Evolutionary conservation across 2,113 vertebrate species (phyloP).

Genomic region (Rostratula benghalensis): DNA sequence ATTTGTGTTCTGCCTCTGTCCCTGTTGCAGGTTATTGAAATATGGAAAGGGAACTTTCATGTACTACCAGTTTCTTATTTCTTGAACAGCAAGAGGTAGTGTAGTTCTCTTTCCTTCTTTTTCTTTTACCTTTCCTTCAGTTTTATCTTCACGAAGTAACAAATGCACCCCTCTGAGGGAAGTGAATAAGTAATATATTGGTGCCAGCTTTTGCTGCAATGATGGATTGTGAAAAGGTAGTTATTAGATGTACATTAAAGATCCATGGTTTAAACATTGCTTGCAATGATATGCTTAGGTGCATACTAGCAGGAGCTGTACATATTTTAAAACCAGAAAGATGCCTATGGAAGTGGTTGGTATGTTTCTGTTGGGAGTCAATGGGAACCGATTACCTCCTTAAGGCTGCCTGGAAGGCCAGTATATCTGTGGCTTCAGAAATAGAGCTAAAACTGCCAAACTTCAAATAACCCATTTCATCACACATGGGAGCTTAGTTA

Average conservation of each 20-base stretch:
- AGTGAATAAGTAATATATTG: neutral
- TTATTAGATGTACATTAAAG: neutral
- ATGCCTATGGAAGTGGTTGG: accelerated
- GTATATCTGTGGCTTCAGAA: neutral
- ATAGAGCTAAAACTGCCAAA: neutral
- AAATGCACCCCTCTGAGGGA: neutral
- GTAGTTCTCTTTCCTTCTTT: neutral
- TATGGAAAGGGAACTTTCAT: neutral
- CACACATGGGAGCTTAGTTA: neutral
- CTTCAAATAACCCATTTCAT: neutral
- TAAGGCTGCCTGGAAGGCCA: neutral
- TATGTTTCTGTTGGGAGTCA: neutral
- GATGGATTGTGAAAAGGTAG: neutral
- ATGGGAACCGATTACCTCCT: neutral
- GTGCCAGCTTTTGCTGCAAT: neutral
- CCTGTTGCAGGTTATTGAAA: neutral
- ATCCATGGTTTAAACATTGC: neutral
- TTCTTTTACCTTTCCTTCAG: neutral
- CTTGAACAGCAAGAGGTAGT: neutral
- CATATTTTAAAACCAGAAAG: neutral
- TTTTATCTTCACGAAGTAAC: neutral
- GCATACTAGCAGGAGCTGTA: neutral
- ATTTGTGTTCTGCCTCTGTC: neutral
- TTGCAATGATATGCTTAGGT: neutral
- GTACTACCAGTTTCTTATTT: neutral